Percentiles rank a stretch among this genome's conserved stretches.
Conservation (phyloP, 1,140 invertebrate genomes). For the Drosophila pandora region DNA sequence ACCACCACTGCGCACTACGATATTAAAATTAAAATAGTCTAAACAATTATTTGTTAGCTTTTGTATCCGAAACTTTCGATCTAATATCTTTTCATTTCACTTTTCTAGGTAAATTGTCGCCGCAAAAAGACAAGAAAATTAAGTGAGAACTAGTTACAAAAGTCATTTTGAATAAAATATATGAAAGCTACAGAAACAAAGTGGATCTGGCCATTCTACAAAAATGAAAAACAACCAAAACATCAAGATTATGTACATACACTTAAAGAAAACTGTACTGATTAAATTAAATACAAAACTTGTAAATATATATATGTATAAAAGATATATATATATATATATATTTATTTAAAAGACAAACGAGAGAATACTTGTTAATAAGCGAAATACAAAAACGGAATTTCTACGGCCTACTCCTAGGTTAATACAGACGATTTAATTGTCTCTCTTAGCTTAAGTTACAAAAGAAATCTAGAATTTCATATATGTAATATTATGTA, state of each 20-base stretch:
- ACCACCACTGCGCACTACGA: slow-evolving; percentile 71
- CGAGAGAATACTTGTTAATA: slow-evolving; percentile 64
- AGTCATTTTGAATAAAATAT: slow-evolving; percentile 6
- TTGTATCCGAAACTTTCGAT: slow-evolving; percentile 29
- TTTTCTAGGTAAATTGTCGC: slow-evolving; percentile 76
- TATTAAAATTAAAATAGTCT: slow-evolving; percentile 84
- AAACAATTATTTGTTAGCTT: slow-evolving; percentile 41
- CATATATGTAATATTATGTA: slow-evolving; percentile 42
- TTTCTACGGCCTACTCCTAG: slow-evolving; percentile 43
- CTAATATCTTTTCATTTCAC: slow-evolving; percentile 46
- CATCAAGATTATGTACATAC: slow-evolving; percentile 64
- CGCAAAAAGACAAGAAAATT: slow-evolving; percentile 68
- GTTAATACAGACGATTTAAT: slow-evolving; percentile 58
- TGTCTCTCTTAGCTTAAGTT: slow-evolving; percentile 42
- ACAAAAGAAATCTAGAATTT: slow-evolving; percentile 33
- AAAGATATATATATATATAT: slow-evolving; percentile 56
- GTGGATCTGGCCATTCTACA: slow-evolving; percentile 52
- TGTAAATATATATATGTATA: slow-evolving; percentile 72
- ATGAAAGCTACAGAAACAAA: slow-evolving; percentile 40
- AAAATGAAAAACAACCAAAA: slow-evolving; percentile 43
- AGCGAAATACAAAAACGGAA: slow-evolving; percentile 24
- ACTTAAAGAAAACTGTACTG: slow-evolving; percentile 75
- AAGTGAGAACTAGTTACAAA: slow-evolving; percentile 43
- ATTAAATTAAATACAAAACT: slow-evolving; percentile 75
- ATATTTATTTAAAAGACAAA: slow-evolving; percentile 67